Percentiles rank a stretch among this genome's conserved stretches.
Evolutionary conservation across 1,140 invertebrate genomes (phyloP).

Genomic region (Calliphora vicina): DNA sequence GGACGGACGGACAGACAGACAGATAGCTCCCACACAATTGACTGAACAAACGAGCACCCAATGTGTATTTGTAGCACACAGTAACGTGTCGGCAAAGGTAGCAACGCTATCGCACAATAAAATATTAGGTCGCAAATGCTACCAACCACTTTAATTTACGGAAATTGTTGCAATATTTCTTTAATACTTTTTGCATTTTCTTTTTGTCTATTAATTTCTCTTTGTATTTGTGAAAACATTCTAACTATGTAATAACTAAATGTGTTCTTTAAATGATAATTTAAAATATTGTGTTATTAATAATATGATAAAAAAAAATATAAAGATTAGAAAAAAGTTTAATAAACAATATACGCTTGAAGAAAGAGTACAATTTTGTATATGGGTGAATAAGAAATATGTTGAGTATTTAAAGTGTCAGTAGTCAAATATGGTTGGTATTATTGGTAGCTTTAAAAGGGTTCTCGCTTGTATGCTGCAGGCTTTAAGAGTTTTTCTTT

Average conservation of each 20-base stretch:
- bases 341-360: not conserved
- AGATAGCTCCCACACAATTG: not conserved
- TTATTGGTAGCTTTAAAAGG: not conserved
- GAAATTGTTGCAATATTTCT: conserved; percentile 20
- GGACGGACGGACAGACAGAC: not conserved
- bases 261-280: not conserved
- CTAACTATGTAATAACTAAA: no score
- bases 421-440: not conserved
- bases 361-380: not conserved
- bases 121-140: conserved; percentile 12
- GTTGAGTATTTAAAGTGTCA: not conserved
- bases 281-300: not conserved
- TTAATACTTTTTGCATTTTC: not conserved
- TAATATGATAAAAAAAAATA: not conserved
- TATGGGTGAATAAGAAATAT: not conserved
- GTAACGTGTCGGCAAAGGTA: conserved; percentile 26
- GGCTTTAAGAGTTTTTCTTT: not conserved
- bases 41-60: not conserved
- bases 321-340: not conserved
- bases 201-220: not conserved
- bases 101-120: conserved; percentile 4
- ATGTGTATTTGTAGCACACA: not conserved
- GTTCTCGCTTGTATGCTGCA: not conserved
- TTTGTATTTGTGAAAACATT: not conserved
- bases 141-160: not conserved